These are phyloP conservation scores for Scaptodrosophila latifasciaeformis DNA, from an alignment of 2,888 invertebrate genomes.

Conservation along the genomic window DNA sequence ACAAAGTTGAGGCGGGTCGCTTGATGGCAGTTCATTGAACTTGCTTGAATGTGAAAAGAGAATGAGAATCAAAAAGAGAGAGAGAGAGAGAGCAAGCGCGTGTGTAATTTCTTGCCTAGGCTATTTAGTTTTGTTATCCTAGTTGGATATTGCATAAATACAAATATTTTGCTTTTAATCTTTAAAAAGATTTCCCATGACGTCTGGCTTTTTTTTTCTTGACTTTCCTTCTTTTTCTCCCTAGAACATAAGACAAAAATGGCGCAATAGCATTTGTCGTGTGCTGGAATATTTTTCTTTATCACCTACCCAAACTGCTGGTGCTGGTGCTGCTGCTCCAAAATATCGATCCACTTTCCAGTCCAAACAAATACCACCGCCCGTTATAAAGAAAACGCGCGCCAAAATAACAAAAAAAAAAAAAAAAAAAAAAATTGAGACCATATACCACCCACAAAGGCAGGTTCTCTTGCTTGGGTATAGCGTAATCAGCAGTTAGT, in stretches of 20 bases:
- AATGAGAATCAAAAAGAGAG: too few species aligned
- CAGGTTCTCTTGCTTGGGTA: too few species aligned
- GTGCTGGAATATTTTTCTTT: constrained; percentile 26
- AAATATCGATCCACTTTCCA: constrained; percentile 54
- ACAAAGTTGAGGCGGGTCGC: constrained; percentile 39
- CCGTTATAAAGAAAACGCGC: constrained; percentile 28
- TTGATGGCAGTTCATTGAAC: too few species aligned
- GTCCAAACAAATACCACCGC: constrained; percentile 1
- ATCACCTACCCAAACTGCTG: neutral
- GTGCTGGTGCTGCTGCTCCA: constrained; percentile 15
- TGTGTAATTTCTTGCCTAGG: too few species aligned
- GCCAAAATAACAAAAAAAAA: constrained; percentile 44
- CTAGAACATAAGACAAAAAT: constrained; percentile 21
- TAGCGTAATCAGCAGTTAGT: constrained; percentile 4
- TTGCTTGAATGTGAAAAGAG: too few species aligned
- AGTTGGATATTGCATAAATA: too few species aligned
- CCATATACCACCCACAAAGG: constrained; percentile 10
- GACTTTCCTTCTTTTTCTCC: too few species aligned
- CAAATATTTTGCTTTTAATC: too few species aligned
- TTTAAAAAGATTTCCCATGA: too few species aligned
- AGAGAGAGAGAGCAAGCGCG: too few species aligned
- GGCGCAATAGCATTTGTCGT: constrained; percentile 2
- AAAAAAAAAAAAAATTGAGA: neutral
- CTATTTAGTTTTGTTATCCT: too few species aligned
- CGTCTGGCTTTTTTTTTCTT: too few species aligned